Evolutionary conservation across 2,888 invertebrate species (phyloP).

Genomic region (Epinotia nisella): DNA sequence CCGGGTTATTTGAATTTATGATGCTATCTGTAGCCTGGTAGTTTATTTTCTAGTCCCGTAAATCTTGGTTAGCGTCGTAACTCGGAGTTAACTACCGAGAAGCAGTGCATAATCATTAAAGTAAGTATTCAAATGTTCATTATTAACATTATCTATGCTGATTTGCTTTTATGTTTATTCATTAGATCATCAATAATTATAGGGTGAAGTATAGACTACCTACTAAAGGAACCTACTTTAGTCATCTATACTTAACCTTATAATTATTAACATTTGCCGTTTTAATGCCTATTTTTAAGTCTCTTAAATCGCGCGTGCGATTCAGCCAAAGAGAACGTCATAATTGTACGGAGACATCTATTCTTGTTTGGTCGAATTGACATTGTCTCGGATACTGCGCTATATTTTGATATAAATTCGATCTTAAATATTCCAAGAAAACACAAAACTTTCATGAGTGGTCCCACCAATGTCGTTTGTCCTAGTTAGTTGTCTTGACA

Average conservation of each 20-base stretch:
- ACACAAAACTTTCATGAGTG: background rate
- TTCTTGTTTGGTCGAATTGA: no score
- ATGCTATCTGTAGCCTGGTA: background rate
- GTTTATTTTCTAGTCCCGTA: constrained; percentile 13
- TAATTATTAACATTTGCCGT: no score
- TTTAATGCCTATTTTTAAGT: no score
- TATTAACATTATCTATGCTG: constrained; percentile 20
- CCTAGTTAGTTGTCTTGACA: constrained; percentile 9
- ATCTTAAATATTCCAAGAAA: background rate
- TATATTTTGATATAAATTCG: background rate
- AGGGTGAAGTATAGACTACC: background rate
- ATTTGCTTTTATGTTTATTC: constrained; percentile 13
- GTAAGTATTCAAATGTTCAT: constrained; percentile 17
- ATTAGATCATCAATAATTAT: background rate
- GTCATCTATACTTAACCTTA: no score
- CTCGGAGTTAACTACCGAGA: constrained; percentile 26
- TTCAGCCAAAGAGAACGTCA: no score
- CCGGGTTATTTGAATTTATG: constrained; percentile 1
- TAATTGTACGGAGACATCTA: no score
- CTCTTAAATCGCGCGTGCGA: no score
- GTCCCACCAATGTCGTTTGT: background rate
- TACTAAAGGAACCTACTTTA: background rate
- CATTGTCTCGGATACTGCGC: no score
- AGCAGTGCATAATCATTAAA: constrained; percentile 22
- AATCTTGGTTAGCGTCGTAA: constrained; percentile 27